phyloP scores from a whole-genome alignment of 2,888 invertebrate species.

The Nycteola revayana region DNA sequence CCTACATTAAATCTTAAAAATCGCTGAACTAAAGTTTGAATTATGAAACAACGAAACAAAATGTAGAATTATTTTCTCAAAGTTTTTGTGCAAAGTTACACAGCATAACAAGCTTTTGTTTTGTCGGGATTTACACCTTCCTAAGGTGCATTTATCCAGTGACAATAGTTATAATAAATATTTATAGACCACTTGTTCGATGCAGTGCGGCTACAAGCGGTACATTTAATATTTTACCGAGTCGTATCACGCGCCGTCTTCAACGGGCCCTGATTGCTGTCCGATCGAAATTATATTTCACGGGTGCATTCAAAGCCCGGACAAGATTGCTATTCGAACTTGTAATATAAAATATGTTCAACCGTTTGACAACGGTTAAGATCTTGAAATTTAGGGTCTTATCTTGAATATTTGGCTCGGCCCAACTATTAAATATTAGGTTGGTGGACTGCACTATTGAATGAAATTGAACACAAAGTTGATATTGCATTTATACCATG shows the following conservation, averaged over 20 bases:
- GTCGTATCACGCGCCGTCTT: constrained; percentile 79
- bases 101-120: constrained; percentile 1
- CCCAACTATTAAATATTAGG: too few relatives aligned
- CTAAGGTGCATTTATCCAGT: constrained; percentile 22
- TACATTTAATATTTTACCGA: constrained; percentile 73
- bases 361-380: constrained; percentile 22
- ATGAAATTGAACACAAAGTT: too few relatives aligned
- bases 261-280: constrained; percentile 80
- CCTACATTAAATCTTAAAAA: too few relatives aligned
- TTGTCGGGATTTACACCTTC: constrained; percentile 4
- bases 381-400: too few relatives aligned
- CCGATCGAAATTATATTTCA: constrained; percentile 81
- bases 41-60: too few relatives aligned
- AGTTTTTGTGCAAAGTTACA: too few relatives aligned
- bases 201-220: constrained; percentile 43
- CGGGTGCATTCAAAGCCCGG: constrained; percentile 76
- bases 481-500: too few relatives aligned
- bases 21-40: too few relatives aligned
- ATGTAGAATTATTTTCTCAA: too few relatives aligned
- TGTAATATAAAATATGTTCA: constrained; percentile 32
- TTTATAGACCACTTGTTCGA: constrained; percentile 41
- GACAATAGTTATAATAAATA: constrained; percentile 37
- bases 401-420: too few relatives aligned
- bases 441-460: too few relatives aligned
- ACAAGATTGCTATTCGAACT: constrained; percentile 65